Base-by-base conservation (phyloP, 2,888 invertebrate species). In the Chouioia cunea region DNA sequence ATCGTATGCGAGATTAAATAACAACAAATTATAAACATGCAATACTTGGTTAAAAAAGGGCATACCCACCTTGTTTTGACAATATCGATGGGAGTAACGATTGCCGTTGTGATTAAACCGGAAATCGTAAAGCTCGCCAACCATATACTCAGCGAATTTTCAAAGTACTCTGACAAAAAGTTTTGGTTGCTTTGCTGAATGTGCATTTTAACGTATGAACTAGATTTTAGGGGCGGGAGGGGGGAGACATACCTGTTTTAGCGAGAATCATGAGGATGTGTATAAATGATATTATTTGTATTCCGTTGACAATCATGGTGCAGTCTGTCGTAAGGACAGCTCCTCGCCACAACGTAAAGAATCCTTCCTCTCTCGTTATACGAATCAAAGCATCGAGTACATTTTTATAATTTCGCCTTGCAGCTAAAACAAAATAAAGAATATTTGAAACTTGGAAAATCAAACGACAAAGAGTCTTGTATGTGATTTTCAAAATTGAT, bases 11-110 rank as follows among this genome's bases (percentile, higher is more conserved):
- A 36, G n/a, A 36, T 8, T 10, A 10, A 54, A 62, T 36, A 18
- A 15, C 14, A 48, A 54, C 18, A 22, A 10, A 2, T 1, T 53
- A 57, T 14, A 46, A n/a, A 52, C 50, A 43, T 46, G n/a, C 12
- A 12, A 15, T 16, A 22, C 2, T 6, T 48, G 27, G 23, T 23
- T 20, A 8, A 27, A 59, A 46, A 12, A 47, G 20, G 50, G 68
- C 12, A 36, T 62, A 86, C n/a, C n/a, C 81, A 94, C 95, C 95
- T 94, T 2, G 99, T 99, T 87, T 99, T 99, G 66, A 97, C 97
- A 84, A 99, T 99, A 86, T 99, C 99, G 14, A 99, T 95, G 0
- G 99, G 99, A 97, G 99, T 97, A 0, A 98, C 98, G 10, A 97
- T 96, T 62, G 94, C 92, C 16, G 99, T 99, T 62, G 99, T 99